Conservation (phyloP, 2,113 vertebrate species). For the Mormyrus iriodes region DNA sequence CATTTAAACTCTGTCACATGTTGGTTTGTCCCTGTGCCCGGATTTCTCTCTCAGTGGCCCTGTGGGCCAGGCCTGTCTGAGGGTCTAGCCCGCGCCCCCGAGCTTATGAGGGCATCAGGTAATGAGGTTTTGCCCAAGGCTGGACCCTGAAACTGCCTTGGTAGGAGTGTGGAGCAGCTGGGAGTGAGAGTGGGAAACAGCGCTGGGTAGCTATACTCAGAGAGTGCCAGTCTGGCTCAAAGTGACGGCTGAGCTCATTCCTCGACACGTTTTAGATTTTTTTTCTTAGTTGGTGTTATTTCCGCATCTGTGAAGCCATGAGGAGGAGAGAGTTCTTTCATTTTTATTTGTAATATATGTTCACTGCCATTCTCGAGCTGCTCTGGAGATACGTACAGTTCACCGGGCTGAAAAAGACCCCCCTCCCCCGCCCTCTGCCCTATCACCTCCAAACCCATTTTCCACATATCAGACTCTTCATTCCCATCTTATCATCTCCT, state of each 20-base stretch:
- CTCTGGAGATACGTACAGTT: background rate
- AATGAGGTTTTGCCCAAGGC: conserved; percentile 2
- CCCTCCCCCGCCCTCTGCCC: background rate
- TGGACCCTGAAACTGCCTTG: background rate
- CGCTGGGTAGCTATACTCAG: background rate
- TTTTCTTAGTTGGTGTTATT: background rate
- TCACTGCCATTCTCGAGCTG: background rate
- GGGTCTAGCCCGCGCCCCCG: background rate
- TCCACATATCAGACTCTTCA: background rate
- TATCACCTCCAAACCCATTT: background rate
- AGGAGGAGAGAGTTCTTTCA: background rate
- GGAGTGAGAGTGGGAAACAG: background rate
- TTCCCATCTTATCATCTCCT: background rate
- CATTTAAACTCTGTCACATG: background rate
- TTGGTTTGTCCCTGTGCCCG: background rate
- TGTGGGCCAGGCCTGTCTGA: background rate
- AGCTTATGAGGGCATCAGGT: background rate
- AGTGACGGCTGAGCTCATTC: background rate
- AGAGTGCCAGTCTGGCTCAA: background rate
- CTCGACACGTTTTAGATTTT: background rate
- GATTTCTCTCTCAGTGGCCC: background rate
- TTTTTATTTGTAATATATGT: background rate
- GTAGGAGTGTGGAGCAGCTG: background rate
- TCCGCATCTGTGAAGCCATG: conserved; percentile 1
- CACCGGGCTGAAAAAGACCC: background rate